Conservation (phyloP, 2,888 invertebrate genomes). For the Dryococelus australis region DNA sequence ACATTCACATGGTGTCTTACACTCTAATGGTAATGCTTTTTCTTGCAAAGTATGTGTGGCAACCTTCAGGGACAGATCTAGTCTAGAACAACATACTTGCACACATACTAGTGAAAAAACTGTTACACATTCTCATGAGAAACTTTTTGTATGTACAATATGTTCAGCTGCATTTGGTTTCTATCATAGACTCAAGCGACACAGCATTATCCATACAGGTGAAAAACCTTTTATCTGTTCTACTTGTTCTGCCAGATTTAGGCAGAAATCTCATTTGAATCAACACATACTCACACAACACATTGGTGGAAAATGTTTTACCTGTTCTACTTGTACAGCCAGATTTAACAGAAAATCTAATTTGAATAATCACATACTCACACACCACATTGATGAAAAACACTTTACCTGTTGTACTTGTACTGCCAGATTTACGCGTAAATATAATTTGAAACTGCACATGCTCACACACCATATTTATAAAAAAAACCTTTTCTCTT, state of each 20-base stretch:
- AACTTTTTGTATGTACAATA: not conserved
- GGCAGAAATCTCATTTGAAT: no score
- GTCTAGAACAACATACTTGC: not conserved
- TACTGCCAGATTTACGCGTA: not conserved
- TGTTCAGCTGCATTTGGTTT: not conserved
- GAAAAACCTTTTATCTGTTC: no score
- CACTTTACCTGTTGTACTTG: not conserved
- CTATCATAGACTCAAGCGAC: not conserved
- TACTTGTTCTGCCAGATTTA: no score
- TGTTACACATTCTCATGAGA: not conserved
- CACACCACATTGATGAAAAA: not conserved
- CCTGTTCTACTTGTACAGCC: not conserved
- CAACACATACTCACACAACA: not conserved
- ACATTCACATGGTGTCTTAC: not conserved
- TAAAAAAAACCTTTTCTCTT: no score
- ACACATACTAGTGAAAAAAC: not conserved
- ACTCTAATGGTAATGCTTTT: not conserved
- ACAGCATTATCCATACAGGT: not conserved
- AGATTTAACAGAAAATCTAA: not conserved
- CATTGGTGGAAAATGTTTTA: not conserved
- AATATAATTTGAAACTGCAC: not conserved
- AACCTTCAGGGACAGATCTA: not conserved
- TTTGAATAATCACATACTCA: not conserved
- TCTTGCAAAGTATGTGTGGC: not conserved
- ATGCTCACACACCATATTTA: not conserved